Conservation (phyloP, 2,113 vertebrate species). For the Chaenogobius annularis region DNA sequence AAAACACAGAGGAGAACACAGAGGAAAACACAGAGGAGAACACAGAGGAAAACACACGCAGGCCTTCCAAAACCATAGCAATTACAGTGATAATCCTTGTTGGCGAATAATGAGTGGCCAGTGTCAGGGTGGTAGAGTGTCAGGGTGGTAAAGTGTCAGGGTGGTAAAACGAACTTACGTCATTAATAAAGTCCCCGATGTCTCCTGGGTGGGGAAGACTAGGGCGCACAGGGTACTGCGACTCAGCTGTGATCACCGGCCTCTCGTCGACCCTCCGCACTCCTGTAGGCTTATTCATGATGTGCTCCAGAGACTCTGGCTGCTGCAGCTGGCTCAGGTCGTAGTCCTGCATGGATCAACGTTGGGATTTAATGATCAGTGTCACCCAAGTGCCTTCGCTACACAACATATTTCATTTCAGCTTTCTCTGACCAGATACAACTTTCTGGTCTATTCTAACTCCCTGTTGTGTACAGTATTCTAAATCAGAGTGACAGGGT, state of each 20-base stretch:
- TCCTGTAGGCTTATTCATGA: constrained; percentile 87
- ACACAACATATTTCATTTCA: background rate
- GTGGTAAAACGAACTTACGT: constrained; percentile 74
- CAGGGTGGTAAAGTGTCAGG: background rate
- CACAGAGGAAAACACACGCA: background rate
- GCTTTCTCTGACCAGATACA: background rate
- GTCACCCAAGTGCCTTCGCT: background rate
- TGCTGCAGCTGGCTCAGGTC: constrained; percentile 95
- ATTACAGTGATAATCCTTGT: no score
- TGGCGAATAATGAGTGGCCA: background rate
- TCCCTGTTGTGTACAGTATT: background rate
- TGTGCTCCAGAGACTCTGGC: constrained; percentile 92
- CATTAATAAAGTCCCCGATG: constrained; percentile 97
- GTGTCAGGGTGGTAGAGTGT: background rate
- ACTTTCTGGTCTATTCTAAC: background rate
- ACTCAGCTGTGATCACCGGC: constrained; percentile 91
- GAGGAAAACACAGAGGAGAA: background rate
- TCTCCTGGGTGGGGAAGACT: constrained; percentile 94
- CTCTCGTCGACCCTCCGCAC: constrained; percentile 94
- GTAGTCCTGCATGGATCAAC: constrained; percentile 70
- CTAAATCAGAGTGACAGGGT: constrained; percentile 4
- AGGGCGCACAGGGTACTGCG: constrained; percentile 91
- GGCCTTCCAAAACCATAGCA: no score
- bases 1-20: background rate
- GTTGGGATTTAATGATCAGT: constrained; percentile 3